Conservation (phyloP, 2,113 vertebrate genomes). For the Pachypanchax playfairii region DNA sequence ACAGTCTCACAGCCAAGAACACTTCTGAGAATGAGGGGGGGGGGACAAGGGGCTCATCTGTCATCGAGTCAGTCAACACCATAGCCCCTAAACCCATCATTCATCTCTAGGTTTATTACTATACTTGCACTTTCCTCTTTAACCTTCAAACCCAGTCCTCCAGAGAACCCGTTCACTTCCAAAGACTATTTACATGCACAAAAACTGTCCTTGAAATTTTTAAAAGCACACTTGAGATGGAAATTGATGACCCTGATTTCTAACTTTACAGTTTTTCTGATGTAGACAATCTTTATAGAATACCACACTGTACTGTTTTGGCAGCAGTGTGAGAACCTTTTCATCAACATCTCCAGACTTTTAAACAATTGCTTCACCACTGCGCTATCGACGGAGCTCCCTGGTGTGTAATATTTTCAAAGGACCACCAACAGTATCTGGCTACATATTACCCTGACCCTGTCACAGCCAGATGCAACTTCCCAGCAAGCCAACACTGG, state of each 20-base stretch:
- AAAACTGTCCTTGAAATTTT: conserved; percentile 5
- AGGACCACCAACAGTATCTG: conserved; percentile 26
- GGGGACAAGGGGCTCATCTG: conserved; percentile 59
- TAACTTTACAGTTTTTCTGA: conserved; percentile 10
- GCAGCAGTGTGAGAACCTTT: conserved; percentile 15
- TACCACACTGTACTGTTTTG: conserved; percentile 1
- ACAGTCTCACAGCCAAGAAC: conserved; percentile 60
- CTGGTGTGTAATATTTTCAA: conserved; percentile 24
- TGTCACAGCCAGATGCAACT: conserved; percentile 20
- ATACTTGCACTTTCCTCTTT: conserved; percentile 51
- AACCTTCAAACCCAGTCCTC: conserved; percentile 44
- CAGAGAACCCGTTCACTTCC: conserved; percentile 32
- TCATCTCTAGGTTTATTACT: conserved; percentile 71
- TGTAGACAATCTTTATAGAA: conserved; percentile 14
- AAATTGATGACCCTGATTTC: conserved; percentile 6
- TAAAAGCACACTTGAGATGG: conserved; percentile 15
- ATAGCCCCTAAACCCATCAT: conserved; percentile 68
- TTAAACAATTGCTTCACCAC: conserved; percentile 19
- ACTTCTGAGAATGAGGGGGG: conserved; percentile 66
- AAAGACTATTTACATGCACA: conserved; percentile 16
- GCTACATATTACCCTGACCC: conserved; percentile 24
- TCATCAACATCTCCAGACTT: conserved; percentile 22
- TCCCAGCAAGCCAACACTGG: conserved; percentile 5
- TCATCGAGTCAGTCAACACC: conserved; percentile 72
- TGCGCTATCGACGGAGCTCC: conserved; percentile 28